Evolutionary conservation across 2,888 invertebrate genomes (phyloP).

Genomic region (Ceratothoa steindachneri): DNA sequence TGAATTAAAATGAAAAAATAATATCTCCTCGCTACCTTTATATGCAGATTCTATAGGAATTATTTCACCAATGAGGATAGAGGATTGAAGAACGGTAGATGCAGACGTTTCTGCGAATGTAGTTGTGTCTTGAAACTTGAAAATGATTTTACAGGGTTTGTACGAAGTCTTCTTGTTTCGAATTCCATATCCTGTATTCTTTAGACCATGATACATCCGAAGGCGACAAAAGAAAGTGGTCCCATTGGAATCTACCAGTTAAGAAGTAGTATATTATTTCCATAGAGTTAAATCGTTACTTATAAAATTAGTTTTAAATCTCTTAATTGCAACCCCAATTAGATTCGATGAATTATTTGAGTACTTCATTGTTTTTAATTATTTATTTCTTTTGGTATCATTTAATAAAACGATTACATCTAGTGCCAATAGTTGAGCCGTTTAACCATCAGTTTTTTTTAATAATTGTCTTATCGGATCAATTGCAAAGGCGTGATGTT

Average conservation of each 20-base stretch:
- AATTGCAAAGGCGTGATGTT: too few species aligned
- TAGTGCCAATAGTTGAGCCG: too few species aligned
- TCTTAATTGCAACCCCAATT: too few species aligned
- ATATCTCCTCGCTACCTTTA: slow-evolving; percentile 61
- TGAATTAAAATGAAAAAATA: background rate
- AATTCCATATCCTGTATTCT: slow-evolving; percentile 60
- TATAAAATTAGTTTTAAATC: too few species aligned
- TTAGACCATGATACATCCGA: slow-evolving; percentile 64
- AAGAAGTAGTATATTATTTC: too few species aligned
- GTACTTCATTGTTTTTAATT: too few species aligned
- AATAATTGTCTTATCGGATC: too few species aligned
- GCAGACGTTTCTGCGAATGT: slow-evolving; percentile 20
- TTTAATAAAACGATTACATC: too few species aligned
- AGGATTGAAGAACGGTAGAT: slow-evolving; percentile 11
- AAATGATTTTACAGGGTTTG: slow-evolving; percentile 68
- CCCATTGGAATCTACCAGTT: slow-evolving; percentile 29
- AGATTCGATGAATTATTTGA: too few species aligned
- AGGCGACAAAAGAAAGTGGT: slow-evolving; percentile 60
- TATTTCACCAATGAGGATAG: slow-evolving; percentile 35
- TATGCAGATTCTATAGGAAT: slow-evolving; percentile 68
- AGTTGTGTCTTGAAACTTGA: slow-evolving; percentile 54
- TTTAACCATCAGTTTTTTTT: too few species aligned
- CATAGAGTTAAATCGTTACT: too few species aligned
- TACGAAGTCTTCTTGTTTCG: slow-evolving; percentile 62
- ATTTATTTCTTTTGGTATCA: too few species aligned